These are phyloP conservation scores for Cylas formicarius DNA, from an alignment of 1,140 invertebrate genomes.

Conservation along the genomic window DNA sequence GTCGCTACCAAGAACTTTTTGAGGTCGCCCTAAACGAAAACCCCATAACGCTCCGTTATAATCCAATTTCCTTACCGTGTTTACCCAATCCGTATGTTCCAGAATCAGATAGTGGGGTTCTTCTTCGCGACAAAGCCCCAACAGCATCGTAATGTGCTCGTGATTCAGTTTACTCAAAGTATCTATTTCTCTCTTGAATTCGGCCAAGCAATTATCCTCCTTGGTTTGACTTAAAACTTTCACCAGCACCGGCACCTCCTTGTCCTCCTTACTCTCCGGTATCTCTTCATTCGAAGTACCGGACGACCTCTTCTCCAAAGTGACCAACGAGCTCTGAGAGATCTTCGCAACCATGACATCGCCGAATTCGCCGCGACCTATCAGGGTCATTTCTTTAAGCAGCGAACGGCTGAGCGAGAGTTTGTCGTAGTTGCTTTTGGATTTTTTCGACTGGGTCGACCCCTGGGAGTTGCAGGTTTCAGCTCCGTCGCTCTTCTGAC, in stretches of 20 bases:
- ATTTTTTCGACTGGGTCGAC: slow-evolving; percentile 60
- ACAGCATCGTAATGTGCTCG: slow-evolving; percentile 67
- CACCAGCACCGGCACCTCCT: slow-evolving; percentile 55
- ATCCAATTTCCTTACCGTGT: slow-evolving; percentile 26
- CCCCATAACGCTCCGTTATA: background rate
- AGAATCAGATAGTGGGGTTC: slow-evolving; percentile 85
- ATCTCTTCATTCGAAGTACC: slow-evolving; percentile 25
- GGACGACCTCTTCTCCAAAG: slow-evolving; percentile 35
- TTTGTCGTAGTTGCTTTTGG: slow-evolving; percentile 63
- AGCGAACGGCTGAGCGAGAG: slow-evolving; percentile 63
- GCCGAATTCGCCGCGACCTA: slow-evolving; percentile 86
- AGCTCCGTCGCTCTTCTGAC: slow-evolving; percentile 71
- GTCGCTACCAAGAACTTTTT: slow-evolving; percentile 90
- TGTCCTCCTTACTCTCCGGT: slow-evolving; percentile 41
- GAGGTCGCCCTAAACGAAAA: slow-evolving; percentile 68
- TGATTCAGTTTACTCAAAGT: slow-evolving; percentile 74
- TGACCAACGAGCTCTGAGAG: slow-evolving; percentile 36
- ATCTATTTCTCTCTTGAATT: slow-evolving; percentile 83
- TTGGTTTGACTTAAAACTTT: slow-evolving; percentile 67
- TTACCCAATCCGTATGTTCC: slow-evolving; percentile 88
- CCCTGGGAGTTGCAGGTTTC: slow-evolving; percentile 69
- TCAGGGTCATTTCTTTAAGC: slow-evolving; percentile 71
- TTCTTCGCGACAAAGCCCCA: slow-evolving; percentile 74
- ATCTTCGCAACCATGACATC: slow-evolving; percentile 76
- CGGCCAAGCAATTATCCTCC: slow-evolving; percentile 67